Evolutionary conservation across 1,140 invertebrate genomes (phyloP).

Genomic region (Calycopis cecrops): DNA sequence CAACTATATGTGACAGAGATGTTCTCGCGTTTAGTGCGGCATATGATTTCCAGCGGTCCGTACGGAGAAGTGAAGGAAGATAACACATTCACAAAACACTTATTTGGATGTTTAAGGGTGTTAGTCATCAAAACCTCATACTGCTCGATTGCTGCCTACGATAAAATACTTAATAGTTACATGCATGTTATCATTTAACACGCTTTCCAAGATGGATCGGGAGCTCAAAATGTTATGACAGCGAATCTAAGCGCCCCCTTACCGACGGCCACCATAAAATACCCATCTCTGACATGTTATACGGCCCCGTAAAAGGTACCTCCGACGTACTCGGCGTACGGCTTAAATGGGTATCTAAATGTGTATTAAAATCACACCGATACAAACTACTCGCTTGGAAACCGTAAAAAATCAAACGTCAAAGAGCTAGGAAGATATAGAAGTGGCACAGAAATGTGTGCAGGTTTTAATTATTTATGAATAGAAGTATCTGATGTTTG

Average conservation of each 20-base stretch:
- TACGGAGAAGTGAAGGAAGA: no score
- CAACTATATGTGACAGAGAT: no score
- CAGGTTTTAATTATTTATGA: background rate
- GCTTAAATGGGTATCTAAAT: slow-evolving; percentile 65
- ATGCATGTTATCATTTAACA: slow-evolving; percentile 19
- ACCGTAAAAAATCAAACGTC: slow-evolving; percentile 59
- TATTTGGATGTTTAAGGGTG: no score
- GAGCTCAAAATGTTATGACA: slow-evolving; percentile 67
- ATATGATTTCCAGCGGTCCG: no score
- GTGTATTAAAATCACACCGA: slow-evolving; percentile 67
- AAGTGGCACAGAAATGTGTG: background rate
- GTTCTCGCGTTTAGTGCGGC: no score
- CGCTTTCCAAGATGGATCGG: slow-evolving; percentile 39
- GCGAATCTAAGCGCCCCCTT: slow-evolving; percentile 45
- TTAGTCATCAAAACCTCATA: no score
- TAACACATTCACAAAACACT: no score
- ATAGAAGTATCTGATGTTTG: no score
- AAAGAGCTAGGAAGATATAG: slow-evolving; percentile 31
- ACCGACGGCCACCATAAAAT: slow-evolving; percentile 56
- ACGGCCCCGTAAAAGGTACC: slow-evolving; percentile 57
- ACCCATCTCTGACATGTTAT: slow-evolving; percentile 67
- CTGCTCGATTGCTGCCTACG: background rate
- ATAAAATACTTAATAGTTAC: slow-evolving; percentile 11
- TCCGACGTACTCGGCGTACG: slow-evolving; percentile 41
- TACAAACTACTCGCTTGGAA: slow-evolving; percentile 66